Conservation (phyloP, 1,140 invertebrate species). For the Pristionchus pacificus region DNA sequence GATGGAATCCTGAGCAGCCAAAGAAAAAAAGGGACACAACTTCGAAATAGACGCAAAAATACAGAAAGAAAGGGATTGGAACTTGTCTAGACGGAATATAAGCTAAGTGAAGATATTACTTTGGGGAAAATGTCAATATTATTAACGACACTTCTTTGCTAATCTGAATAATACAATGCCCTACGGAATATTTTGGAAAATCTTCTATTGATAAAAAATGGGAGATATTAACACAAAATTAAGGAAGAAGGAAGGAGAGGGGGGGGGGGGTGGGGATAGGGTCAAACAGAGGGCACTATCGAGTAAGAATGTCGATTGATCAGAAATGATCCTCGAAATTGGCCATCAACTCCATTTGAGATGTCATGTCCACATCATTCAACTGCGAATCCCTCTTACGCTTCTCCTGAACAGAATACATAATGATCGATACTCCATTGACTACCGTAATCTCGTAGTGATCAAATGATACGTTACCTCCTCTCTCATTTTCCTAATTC, state of each 20-base stretch:
- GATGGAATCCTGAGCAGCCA: no score
- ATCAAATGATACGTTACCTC: conserved; percentile 6
- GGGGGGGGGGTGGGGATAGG: conserved; percentile 3
- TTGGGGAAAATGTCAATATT: no score
- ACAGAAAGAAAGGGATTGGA: background rate
- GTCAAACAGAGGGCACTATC: conserved; percentile 2
- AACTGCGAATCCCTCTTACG: conserved; percentile 31
- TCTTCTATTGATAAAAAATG: no score
- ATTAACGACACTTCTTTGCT: background rate
- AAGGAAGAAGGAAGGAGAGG: background rate
- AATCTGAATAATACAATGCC: background rate
- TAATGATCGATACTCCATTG: no score
- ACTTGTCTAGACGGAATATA: no score
- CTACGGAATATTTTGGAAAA: no score
- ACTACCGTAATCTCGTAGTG: background rate
- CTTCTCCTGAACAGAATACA: conserved; percentile 26
- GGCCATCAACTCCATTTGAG: conserved; percentile 39
- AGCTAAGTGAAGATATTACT: no score
- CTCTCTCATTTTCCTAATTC: conserved; percentile 7
- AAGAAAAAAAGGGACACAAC: background rate
- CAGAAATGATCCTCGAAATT: conserved; percentile 39
- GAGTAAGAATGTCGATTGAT: no score
- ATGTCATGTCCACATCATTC: conserved; percentile 34
- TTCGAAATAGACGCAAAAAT: background rate
- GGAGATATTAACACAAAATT: no score